Conservation (phyloP, 2,797 vertebrate species). For the Taenioides sp. region DNA sequence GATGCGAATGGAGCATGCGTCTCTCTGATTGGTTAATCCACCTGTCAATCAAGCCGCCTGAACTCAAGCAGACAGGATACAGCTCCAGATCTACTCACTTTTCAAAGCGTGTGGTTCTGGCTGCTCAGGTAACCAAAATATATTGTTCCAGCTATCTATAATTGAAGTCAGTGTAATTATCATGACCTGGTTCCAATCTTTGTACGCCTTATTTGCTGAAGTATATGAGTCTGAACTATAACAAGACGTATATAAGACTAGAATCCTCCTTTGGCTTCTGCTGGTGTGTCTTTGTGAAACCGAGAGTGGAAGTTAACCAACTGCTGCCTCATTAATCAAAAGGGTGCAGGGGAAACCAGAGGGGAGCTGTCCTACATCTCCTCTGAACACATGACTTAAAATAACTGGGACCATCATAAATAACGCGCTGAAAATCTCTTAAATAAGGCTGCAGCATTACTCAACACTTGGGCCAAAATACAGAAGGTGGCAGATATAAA, state of each 20-base stretch:
- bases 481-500: constrained; percentile 9
- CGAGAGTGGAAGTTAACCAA: constrained; percentile 61
- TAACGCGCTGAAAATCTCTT: constrained; percentile 55
- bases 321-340: constrained; percentile 75
- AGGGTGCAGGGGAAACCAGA: constrained; percentile 57
- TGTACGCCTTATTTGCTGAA: constrained; percentile 8
- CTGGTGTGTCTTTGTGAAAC: constrained; percentile 54
- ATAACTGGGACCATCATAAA: constrained; percentile 63
- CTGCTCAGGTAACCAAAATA: no score
- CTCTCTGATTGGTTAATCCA: no score
- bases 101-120: no score
- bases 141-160: no score
- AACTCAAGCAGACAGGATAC: no score
- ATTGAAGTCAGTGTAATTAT: no score
- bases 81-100: no score
- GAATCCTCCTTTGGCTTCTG: constrained; percentile 14
- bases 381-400: constrained; percentile 51
- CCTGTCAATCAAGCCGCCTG: no score
- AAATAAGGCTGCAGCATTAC: constrained; percentile 52
- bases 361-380: constrained; percentile 75
- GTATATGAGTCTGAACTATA: constrained; percentile 52
- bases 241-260: constrained; percentile 79
- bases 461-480: constrained; percentile 49
- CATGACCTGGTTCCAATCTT: no score
- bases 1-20: no score